These are phyloP conservation scores for Microctenopoma steveboyesi DNA, from an alignment of 2,797 vertebrate genomes.

Conservation along the genomic window DNA sequence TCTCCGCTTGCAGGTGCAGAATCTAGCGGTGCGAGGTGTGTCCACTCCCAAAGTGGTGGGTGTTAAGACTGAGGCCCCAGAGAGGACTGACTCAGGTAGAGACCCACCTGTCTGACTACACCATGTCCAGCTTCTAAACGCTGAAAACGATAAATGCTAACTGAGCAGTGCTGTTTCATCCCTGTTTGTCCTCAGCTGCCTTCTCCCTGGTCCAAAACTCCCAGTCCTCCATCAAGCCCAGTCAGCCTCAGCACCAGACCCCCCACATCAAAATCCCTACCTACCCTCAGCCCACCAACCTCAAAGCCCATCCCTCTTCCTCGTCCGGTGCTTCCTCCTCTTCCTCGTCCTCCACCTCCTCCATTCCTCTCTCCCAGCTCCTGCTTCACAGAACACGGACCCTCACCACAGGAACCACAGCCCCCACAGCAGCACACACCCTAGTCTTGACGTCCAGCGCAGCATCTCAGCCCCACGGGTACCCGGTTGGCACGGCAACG, in stretches of 20 bases:
- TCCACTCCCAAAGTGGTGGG: constrained; percentile 78
- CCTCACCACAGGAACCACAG: constrained; percentile 69
- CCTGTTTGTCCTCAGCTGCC: constrained; percentile 76
- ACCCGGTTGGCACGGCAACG: constrained; percentile 72
- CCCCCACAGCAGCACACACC: constrained; percentile 76
- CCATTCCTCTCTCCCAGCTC: constrained; percentile 82
- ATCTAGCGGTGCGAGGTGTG: constrained; percentile 90
- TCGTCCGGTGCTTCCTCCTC: constrained; percentile 62
- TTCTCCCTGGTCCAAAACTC: constrained; percentile 81
- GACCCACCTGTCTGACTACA: neutral
- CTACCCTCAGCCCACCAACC: constrained; percentile 77
- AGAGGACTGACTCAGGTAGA: constrained; percentile 79
- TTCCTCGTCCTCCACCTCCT: constrained; percentile 68
- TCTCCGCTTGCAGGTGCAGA: constrained; percentile 85
- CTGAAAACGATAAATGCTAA: too few relatives aligned
- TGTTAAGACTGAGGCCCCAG: constrained; percentile 81
- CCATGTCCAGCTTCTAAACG: too few relatives aligned
- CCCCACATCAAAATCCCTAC: constrained; percentile 82
- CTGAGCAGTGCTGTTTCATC: neutral
- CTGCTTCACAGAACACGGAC: constrained; percentile 81
- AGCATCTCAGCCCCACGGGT: constrained; percentile 72
- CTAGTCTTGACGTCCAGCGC: constrained; percentile 79
- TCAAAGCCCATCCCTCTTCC: constrained; percentile 71
- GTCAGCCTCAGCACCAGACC: constrained; percentile 84
- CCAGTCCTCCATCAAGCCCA: constrained; percentile 70